Percentiles rank a stretch among this genome's conserved stretches.
Evolutionary conservation across 2,113 vertebrate species (phyloP).

Genomic region (Otolemur garnettii): DNA sequence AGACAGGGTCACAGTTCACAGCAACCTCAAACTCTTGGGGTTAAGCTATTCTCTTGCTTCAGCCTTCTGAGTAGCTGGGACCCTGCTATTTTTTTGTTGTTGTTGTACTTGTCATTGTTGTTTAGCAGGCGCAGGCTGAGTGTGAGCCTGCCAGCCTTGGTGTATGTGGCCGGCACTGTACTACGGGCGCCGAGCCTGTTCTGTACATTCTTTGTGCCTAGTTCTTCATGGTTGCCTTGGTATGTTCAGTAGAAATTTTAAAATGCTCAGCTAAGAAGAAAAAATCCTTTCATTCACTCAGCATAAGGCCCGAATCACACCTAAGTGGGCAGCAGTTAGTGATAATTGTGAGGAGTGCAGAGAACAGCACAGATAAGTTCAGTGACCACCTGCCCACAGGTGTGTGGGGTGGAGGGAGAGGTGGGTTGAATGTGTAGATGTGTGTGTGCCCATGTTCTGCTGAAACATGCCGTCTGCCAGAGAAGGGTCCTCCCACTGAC

Average conservation of each 20-base stretch:
- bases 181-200: too few species aligned
- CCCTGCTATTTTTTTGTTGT: too few species aligned
- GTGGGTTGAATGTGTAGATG: neutral
- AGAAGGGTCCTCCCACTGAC: neutral
- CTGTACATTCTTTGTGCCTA: fast-evolving
- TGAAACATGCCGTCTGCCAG: neutral
- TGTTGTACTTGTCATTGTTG: too few species aligned
- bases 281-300: neutral
- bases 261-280: neutral
- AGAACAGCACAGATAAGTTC: neutral
- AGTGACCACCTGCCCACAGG: neutral
- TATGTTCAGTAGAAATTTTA: neutral
- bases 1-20: too few species aligned
- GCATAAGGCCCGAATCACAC: neutral
- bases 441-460: neutral
- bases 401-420: neutral
- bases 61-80: too few species aligned
- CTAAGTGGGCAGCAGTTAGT: neutral
- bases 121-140: too few species aligned
- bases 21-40: too few species aligned
- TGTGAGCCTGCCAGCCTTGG: too few species aligned
- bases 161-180: too few species aligned
- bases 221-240: neutral
- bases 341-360: neutral
- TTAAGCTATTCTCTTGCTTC: too few species aligned